Evolutionary conservation across 1,140 invertebrate genomes (phyloP).

Genomic region (Atta cephalotes): DNA sequence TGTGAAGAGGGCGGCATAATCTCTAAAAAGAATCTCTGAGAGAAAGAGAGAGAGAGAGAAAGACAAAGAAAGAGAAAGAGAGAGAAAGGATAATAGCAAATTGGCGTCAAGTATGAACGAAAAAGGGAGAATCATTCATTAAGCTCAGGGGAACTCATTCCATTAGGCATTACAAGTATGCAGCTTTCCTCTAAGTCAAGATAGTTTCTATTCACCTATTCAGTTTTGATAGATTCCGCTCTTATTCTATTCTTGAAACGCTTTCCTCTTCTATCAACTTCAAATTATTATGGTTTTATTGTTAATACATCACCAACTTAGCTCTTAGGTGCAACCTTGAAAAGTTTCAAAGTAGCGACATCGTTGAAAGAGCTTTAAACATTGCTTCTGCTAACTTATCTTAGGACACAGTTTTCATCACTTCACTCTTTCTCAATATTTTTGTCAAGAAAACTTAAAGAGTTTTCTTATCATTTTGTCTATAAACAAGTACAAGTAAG

Average conservation of each 20-base stretch:
- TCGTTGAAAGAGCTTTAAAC: conserved; percentile 2
- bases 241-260: conserved; percentile 30
- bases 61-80: conserved; percentile 23
- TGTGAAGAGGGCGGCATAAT: conserved; percentile 63
- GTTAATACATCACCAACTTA: not conserved
- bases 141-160: conserved; percentile 70
- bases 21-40: conserved; percentile 23
- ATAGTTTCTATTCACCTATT: conserved; percentile 78
- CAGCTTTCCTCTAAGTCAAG: conserved; percentile 81
- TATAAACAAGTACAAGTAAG: not conserved
- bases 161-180: conserved; percentile 85
- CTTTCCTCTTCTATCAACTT: conserved; percentile 24
- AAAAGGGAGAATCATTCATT: conserved; percentile 73
- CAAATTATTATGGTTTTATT: conserved; percentile 2
- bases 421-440: not conserved
- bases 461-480: conserved; percentile 6
- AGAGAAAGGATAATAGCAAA: conserved; percentile 72
- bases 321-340: conserved; percentile 1
- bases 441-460: not conserved
- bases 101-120: conserved; percentile 81
- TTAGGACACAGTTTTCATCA: not conserved
- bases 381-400: not conserved
- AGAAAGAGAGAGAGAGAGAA: conserved; percentile 53
- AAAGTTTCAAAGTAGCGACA: conserved; percentile 13
- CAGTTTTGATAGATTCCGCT: conserved; percentile 71